Percentiles rank a stretch among this genome's conserved stretches.
Evolutionary conservation across 2,888 invertebrate genomes (phyloP).

Genomic region (Sinodicranocentrus sp.): DNA sequence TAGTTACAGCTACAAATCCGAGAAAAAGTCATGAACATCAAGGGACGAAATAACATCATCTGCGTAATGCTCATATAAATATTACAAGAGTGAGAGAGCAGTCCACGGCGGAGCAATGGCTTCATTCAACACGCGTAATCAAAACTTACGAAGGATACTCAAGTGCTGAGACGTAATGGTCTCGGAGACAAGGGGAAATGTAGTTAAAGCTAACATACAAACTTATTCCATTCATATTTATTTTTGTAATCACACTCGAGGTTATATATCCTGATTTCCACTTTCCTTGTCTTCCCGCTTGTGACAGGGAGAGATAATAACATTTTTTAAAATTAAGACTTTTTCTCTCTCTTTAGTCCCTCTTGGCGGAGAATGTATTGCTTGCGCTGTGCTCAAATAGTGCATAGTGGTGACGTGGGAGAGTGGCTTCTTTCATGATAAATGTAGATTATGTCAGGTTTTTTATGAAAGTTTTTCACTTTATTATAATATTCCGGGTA

Average conservation of each 20-base stretch:
- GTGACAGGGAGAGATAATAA: conserved; percentile 33
- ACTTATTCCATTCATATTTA: conserved; percentile 61
- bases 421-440: background rate
- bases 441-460: background rate
- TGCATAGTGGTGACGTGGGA: too few relatives aligned
- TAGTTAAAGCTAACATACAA: conserved; percentile 49
- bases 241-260: conserved; percentile 44
- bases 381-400: too few relatives aligned
- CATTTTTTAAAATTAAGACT: conserved; percentile 25
- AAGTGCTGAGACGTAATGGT: background rate
- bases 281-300: conserved; percentile 27
- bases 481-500: background rate
- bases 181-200: conserved; percentile 14
- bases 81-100: background rate
- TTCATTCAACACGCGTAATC: conserved; percentile 9
- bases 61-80: conserved; percentile 5
- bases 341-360: background rate
- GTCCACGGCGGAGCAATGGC: background rate
- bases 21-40: conserved; percentile 41
- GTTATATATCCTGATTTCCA: conserved; percentile 49
- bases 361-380: background rate
- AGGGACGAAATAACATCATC: conserved; percentile 18
- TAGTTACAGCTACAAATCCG: conserved; percentile 33
- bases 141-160: background rate
- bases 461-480: background rate